phyloP scores from a whole-genome alignment of 2,113 vertebrate species.

The Callocephalon fimbriatum region DNA sequence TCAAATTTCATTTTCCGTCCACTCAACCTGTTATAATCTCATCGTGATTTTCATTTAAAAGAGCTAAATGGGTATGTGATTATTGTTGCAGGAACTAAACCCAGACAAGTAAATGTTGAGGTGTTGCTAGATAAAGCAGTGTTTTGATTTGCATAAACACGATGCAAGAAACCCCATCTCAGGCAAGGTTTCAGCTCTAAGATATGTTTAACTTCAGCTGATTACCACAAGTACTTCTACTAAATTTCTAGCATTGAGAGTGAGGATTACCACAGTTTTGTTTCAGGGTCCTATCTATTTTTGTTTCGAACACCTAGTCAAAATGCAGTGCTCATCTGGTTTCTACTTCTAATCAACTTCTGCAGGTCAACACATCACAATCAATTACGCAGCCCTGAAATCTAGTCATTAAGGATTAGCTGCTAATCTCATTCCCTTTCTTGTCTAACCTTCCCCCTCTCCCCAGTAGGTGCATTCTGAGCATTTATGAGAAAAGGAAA shows the following conservation, averaged over 20 bases:
- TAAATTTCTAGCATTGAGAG: conserved; percentile 75
- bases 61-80: conserved; percentile 86
- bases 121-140: conserved; percentile 85
- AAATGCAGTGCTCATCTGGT: conserved; percentile 64
- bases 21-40: conserved; percentile 87
- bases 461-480: background rate
- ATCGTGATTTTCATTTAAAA: conserved; percentile 86
- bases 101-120: conserved; percentile 87
- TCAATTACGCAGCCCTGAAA: conserved; percentile 76
- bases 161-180: conserved; percentile 77
- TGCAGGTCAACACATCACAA: conserved; percentile 72
- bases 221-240: conserved; percentile 78
- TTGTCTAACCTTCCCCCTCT: conserved; percentile 10
- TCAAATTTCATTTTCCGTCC: conserved; percentile 86
- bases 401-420: conserved; percentile 75
- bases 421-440: conserved; percentile 70
- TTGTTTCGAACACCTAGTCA: conserved; percentile 72
- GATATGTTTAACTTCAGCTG: conserved; percentile 78
- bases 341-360: conserved; percentile 72
- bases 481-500: conserved; percentile 33
- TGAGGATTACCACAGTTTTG: conserved; percentile 74
- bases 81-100: conserved; percentile 86
- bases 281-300: conserved; percentile 71
- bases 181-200: conserved; percentile 78
- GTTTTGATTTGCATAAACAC: conserved; percentile 85